Percentiles rank a stretch among this genome's conserved stretches.
phyloP scores from a whole-genome alignment of 2,797 vertebrate species.

The Cuniculus paca region DNA sequence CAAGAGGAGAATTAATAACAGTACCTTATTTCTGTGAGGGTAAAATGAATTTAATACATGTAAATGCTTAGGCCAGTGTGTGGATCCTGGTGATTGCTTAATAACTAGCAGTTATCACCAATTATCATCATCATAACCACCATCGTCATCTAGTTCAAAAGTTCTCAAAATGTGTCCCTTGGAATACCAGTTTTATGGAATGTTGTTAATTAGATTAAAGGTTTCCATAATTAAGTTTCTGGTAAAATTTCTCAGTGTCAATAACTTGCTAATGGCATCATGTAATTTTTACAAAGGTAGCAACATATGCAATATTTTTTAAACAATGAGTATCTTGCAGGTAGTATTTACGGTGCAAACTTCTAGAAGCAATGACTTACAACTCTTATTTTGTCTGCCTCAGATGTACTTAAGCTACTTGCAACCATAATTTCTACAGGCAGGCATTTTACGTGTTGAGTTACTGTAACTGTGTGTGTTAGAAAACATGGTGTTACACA shows the following conservation, averaged over 20 bases:
- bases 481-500: constrained; percentile 12
- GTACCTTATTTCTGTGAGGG: background rate
- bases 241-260: constrained; percentile 54
- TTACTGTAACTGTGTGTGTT: background rate
- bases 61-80: background rate
- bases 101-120: constrained; percentile 31
- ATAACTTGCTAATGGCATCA: constrained; percentile 52
- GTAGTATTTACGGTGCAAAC: constrained; percentile 44
- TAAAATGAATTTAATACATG: constrained; percentile 57
- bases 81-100: constrained; percentile 7
- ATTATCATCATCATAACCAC: background rate
- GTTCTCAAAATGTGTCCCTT: constrained; percentile 32
- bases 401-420: constrained; percentile 15
- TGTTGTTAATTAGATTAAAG: constrained; percentile 46
- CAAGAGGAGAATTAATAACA: constrained; percentile 51
- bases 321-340: constrained; percentile 43
- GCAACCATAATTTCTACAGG: background rate
- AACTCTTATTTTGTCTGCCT: constrained; percentile 42
- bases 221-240: constrained; percentile 35
- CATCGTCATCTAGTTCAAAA: constrained; percentile 26
- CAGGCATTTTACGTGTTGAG: constrained; percentile 13
- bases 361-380: constrained; percentile 42
- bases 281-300: constrained; percentile 3
- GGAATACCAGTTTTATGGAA: constrained; percentile 33
- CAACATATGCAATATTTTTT: constrained; percentile 5